Conservation (phyloP, 2,888 invertebrate genomes). For the Ariolimax columbianus region DNA sequence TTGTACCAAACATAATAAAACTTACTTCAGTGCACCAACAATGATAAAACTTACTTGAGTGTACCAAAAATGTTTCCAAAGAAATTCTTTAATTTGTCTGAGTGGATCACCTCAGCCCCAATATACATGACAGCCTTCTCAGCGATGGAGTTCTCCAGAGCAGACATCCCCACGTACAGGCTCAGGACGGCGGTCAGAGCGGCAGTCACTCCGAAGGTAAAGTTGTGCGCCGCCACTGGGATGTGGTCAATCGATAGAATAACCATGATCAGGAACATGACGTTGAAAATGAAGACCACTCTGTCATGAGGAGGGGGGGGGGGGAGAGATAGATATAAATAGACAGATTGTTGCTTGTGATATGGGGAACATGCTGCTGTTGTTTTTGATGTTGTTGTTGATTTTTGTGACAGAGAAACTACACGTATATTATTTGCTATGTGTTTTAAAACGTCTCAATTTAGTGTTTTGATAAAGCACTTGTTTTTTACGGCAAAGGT, state of each 20-base stretch:
- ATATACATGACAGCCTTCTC: slow-evolving; percentile 64
- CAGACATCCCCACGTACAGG: slow-evolving; percentile 60
- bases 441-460: too few species aligned
- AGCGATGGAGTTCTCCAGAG: slow-evolving; percentile 64
- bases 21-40: neutral
- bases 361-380: too few species aligned
- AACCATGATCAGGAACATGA: slow-evolving; percentile 56
- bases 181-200: slow-evolving; percentile 55
- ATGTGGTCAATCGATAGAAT: slow-evolving; percentile 64
- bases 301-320: slow-evolving; percentile 13
- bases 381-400: too few species aligned
- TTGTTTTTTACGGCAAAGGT: too few species aligned
- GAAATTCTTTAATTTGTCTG: slow-evolving; percentile 54
- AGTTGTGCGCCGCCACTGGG: slow-evolving; percentile 57
- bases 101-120: slow-evolving; percentile 59
- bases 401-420: too few species aligned
- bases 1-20: neutral
- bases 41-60: neutral
- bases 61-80: slow-evolving; percentile 49
- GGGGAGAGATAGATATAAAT: too few species aligned
- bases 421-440: too few species aligned
- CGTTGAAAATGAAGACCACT: slow-evolving; percentile 63
- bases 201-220: slow-evolving; percentile 62
- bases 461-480: too few species aligned
- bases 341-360: too few species aligned